These are phyloP conservation scores for Sarcophaga peregrina DNA, from an alignment of 1,140 invertebrate species.

Conservation along the genomic window DNA sequence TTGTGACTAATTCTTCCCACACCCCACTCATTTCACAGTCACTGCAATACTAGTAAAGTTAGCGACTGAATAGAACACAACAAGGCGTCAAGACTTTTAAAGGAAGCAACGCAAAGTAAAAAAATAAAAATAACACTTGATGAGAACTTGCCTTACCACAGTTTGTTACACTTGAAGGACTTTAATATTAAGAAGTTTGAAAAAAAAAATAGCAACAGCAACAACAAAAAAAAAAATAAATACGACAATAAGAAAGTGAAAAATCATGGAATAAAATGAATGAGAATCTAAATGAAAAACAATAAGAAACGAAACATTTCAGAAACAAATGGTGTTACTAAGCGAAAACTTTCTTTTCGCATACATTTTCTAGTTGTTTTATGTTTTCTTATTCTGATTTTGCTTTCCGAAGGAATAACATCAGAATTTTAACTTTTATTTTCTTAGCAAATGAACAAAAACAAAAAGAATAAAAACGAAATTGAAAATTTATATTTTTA, in stretches of 20 bases:
- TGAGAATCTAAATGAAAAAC: neutral
- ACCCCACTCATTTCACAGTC: neutral
- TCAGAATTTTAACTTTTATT: too few species aligned
- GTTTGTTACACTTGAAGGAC: slow-evolving; percentile 26
- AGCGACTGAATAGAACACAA: neutral
- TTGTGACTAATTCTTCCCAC: neutral
- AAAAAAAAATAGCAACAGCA: neutral
- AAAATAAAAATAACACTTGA: neutral
- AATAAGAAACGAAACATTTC: neutral
- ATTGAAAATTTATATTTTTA: neutral
- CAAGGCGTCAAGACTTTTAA: neutral
- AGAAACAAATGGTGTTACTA: neutral
- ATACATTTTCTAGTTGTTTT: neutral
- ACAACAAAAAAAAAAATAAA: neutral
- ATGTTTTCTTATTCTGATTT: neutral
- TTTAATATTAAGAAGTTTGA: slow-evolving; percentile 4
- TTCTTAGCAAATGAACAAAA: too few species aligned
- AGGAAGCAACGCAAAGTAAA: neutral
- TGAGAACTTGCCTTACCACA: neutral
- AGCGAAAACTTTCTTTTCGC: neutral
- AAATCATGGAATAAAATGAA: too few species aligned
- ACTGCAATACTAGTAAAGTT: neutral
- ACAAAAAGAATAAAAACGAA: too few species aligned
- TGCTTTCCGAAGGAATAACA: neutral
- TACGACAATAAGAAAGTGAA: too few species aligned